Evolutionary conservation across 2,113 vertebrate species (phyloP), one percentile per base, ranked within the genome.

Genomic region (Brachyhypopomus occidentalis): DNA sequence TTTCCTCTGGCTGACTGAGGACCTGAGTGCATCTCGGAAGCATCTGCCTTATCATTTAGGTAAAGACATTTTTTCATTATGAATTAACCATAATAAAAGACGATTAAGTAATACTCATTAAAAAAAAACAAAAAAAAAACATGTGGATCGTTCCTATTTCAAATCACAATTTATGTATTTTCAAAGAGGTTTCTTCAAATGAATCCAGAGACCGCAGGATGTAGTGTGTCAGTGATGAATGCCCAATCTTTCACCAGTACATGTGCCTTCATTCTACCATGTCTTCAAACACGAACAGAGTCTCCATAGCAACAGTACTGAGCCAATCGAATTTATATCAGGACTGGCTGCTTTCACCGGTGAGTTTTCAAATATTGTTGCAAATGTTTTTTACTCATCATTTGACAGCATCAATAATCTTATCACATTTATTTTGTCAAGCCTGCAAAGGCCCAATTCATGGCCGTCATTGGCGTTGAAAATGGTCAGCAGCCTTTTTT

Each of bases 261-360:
- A 63, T 60, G 3, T 85, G 41, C 66, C 36, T 77, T 73, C 55
- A 36, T 9, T 27, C 5, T 72, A 75, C 38, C 62, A 58, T 81
- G 84, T 84, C 62, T 71, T 36, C 52, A 60, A 64, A 77, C 56
- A 72, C 41, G 14, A 36, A 55, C 71, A 64, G 38, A 55, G 86
- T 91, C 86, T 87, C 89, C 82, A 89, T 91, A 82, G 86, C 72
- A 88, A 90, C 87, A 0, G 66, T 22, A 30, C 25, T 66, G 41
- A 72, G 34, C 12, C 70, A 88, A 82, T 55, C 52, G 34, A 71
- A 56, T 64, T 63, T 5, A 5, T 78, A 56, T 72, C 30, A 45
- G 20, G 70, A 71, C 25, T 63, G 79, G 55, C 81, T 80, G 80
- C 14, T 67, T 30, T 60, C 34, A 75, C 16, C 25, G 74, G 58